Conservation (phyloP, 37 sponge, comb jelly and placozoan genomes). For the Bolinopsis microptera region DNA sequence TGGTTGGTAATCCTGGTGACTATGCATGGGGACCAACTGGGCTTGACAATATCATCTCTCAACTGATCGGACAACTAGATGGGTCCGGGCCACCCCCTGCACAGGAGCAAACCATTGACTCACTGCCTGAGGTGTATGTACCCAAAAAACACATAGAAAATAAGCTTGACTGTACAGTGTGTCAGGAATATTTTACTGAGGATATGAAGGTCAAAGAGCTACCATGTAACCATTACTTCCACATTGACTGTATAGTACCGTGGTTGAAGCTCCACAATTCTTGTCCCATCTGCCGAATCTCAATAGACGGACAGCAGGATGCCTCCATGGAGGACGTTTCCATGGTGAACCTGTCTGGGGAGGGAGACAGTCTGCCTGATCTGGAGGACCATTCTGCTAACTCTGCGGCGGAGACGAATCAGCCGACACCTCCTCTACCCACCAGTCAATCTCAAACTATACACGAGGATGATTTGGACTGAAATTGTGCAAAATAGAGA, state of each 20-base stretch:
- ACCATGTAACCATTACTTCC: constrained; percentile 87
- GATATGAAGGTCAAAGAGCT: constrained; percentile 71
- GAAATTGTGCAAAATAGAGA: neutral
- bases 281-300: constrained; percentile 25
- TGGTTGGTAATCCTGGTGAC: constrained; percentile 74
- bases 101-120: constrained; percentile 73
- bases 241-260: constrained; percentile 82
- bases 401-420: neutral
- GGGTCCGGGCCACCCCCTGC: constrained; percentile 92
- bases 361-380: neutral
- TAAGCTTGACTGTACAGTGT: constrained; percentile 77
- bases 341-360: neutral
- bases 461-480: constrained; percentile 61
- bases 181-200: constrained; percentile 80
- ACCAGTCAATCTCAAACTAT: neutral
- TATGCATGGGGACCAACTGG: constrained; percentile 86
- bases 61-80: constrained; percentile 76
- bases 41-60: constrained; percentile 83
- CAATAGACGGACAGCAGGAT: constrained; percentile 34
- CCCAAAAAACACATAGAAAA: constrained; percentile 57
- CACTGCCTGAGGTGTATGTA: constrained; percentile 67
- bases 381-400: neutral
- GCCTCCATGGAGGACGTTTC: neutral
- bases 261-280: constrained; percentile 81
- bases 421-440: neutral